A percentile compares a stretch with the other conserved stretches of the same genome.
Evolutionary conservation across 2,113 vertebrate genomes (phyloP).

Genomic region (Phrynosoma platyrhinos): DNA sequence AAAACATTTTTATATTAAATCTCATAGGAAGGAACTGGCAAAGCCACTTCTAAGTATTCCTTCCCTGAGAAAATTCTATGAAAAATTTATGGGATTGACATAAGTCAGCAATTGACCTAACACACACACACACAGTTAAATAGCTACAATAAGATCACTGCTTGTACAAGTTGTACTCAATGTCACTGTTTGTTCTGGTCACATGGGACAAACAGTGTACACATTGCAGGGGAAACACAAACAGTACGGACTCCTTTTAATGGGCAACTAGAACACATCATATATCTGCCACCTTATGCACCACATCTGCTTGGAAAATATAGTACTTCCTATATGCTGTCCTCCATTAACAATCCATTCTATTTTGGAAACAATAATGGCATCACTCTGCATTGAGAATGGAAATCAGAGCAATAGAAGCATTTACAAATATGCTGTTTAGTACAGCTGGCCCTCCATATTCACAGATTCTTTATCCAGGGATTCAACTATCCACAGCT

Average conservation of each 20-base stretch:
- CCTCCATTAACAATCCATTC: not conserved
- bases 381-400: not conserved
- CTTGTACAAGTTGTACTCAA: slow-evolving; percentile 24
- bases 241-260: slow-evolving; percentile 11
- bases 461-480: no score
- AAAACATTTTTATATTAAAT: no score
- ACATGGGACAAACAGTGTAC: not conserved
- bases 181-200: slow-evolving; percentile 5
- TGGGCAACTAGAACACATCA: not conserved
- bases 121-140: not conserved
- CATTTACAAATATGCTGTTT: no score
- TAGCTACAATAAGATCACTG: slow-evolving; percentile 1
- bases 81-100: no score
- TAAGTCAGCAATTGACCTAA: no score
- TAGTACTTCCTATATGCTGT: not conserved
- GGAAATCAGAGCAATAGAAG: not conserved
- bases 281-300: not conserved
- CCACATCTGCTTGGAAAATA: not conserved
- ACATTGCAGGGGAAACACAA: not conserved
- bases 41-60: no score
- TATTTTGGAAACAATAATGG: not conserved
- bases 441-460: no score
- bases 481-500: no score
- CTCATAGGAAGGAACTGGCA: no score
- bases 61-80: no score